Percentiles rank a stretch among this genome's conserved stretches.
phyloP scores from a whole-genome alignment of 1,140 invertebrate species.

The Philaenus spumarius region DNA sequence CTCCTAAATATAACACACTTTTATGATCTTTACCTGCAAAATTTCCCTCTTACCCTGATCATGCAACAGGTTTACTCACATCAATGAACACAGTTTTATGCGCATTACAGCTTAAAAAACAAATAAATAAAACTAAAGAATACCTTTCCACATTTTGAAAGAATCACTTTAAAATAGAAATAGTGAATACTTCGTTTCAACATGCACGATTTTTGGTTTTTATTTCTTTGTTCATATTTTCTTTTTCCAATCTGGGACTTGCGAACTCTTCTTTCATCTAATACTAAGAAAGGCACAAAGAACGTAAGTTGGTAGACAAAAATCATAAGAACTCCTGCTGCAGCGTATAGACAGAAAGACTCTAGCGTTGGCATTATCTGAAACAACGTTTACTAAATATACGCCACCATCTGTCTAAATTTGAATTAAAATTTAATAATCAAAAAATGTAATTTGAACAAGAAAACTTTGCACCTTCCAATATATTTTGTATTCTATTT shows the following conservation, averaged over 20 bases:
- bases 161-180: conserved; percentile 52
- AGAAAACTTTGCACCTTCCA: too few species aligned
- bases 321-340: conserved; percentile 60
- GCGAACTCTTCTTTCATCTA: conserved; percentile 57
- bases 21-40: too few species aligned
- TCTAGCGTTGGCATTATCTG: conserved; percentile 65
- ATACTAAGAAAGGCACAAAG: conserved; percentile 65
- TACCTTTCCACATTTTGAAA: conserved; percentile 53
- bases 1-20: too few species aligned
- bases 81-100: too few species aligned
- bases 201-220: neutral
- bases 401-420: too few species aligned
- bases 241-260: conserved; percentile 39
- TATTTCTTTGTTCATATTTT: neutral
- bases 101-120: conserved; percentile 2
- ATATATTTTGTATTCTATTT: too few species aligned
- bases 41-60: too few species aligned
- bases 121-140: neutral
- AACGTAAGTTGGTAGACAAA: conserved; percentile 70
- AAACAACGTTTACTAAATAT: too few species aligned
- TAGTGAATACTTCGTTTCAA: conserved; percentile 38
- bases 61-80: too few species aligned
- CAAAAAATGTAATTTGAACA: too few species aligned
- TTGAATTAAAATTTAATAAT: too few species aligned
- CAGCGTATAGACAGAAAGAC: conserved; percentile 69